These are phyloP conservation scores for Adelges cooleyi DNA, from an alignment of 1,140 invertebrate species.

Conservation along the genomic window DNA sequence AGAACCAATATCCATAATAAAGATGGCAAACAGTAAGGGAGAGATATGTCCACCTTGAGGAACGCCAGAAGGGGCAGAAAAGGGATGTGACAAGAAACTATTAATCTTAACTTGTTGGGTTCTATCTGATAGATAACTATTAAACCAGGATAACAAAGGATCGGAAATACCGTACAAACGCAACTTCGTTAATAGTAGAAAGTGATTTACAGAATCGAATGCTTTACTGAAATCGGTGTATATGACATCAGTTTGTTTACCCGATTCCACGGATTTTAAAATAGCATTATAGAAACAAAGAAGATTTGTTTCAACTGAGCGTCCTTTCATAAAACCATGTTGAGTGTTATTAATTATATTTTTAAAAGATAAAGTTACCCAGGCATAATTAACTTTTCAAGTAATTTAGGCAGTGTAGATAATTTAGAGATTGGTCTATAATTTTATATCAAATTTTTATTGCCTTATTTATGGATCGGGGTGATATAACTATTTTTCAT, in stretches of 20 bases:
- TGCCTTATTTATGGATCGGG: not conserved
- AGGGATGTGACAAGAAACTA: no score
- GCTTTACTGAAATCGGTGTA: not conserved
- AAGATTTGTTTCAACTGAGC: not conserved
- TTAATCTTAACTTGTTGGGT: no score
- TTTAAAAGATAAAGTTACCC: not conserved
- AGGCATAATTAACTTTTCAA: not conserved
- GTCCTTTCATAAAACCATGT: not conserved
- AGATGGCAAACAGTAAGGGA: no score
- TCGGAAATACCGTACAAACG: no score
- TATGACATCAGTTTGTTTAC: not conserved
- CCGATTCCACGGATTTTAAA: not conserved
- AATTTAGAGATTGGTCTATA: no score
- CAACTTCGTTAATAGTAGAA: no score
- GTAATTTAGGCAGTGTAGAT: not conserved
- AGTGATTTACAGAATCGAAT: no score
- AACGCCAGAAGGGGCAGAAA: no score
- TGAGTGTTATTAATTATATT: not conserved
- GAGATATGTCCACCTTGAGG: no score
- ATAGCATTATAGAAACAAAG: not conserved
- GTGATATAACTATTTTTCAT: not conserved
- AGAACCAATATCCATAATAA: no score
- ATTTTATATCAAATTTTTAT: not conserved
- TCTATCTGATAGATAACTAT: no score
- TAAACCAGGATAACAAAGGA: no score